Base-by-base conservation (phyloP, 2,888 invertebrate genomes). In the Heliconius ethilla region DNA sequence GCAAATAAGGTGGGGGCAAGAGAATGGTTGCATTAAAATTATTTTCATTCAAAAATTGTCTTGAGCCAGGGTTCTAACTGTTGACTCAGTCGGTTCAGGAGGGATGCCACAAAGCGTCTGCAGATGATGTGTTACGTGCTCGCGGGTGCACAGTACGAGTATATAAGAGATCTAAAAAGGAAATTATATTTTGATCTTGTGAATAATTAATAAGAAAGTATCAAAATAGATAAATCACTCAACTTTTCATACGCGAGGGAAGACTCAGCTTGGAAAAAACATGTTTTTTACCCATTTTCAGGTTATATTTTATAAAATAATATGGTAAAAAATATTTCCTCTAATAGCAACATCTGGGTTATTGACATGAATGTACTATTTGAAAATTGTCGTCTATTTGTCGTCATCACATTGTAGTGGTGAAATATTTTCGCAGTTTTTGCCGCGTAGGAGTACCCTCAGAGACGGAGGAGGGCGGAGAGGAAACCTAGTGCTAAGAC, bases 171-270 rank as follows among this genome's bases (percentile, higher is more conserved):
- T 62, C 5, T 37, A 10, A n/a, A 67, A 67, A n/a, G 67, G 3
- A 67, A 40, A 40, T 15, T 13, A 13, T n/a, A 67, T 25, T 40
- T 11, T 25, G 29, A 29, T 15, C 45, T 13, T 33, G 29, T 70
- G 55, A 55, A 70, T 33, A 33, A 70, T 70, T 70, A 70, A 55
- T 70, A 55, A 33, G n/a, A n/a, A 70, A 22, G n/a, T 33, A 29
- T 29, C n/a, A 55, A 55, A 33, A 22, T 18, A 33, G 27, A 70
- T 70, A 55, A 55, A 70, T 55, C 29, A 70, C 33, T 13, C 55
- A 55, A 29, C 70, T 22, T 55, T 22, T 55, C 55, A 55, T 22
- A 70, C 55, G 18, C 29, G 51, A 27, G 45, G 27, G 27, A 22
- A 55, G 29, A 15, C n/a, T 4, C 22, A 22, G 7, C n/a, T 70